These are phyloP conservation scores for Chiroxiphia lanceolata DNA, from an alignment of 2,797 vertebrate species.

Conservation along the genomic window DNA sequence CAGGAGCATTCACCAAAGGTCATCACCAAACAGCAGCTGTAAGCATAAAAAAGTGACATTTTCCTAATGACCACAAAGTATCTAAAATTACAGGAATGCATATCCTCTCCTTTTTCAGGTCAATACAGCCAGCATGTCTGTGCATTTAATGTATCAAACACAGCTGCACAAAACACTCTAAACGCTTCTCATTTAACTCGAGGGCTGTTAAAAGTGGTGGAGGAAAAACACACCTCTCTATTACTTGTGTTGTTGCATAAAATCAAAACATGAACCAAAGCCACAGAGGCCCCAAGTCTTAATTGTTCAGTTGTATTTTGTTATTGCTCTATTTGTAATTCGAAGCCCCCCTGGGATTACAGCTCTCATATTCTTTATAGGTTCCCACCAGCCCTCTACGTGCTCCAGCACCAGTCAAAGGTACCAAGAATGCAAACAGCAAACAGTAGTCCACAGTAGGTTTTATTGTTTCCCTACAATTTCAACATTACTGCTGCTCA, in stretches of 20 bases:
- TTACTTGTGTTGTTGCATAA: constrained; percentile 40
- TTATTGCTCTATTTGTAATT: constrained; percentile 45
- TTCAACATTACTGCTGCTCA: neutral
- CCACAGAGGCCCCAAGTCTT: constrained; percentile 31
- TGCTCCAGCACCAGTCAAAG: neutral
- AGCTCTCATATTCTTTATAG: neutral
- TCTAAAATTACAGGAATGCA: constrained; percentile 17
- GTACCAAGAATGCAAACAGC: neutral
- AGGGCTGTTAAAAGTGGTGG: constrained; percentile 10
- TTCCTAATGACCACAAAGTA: constrained; percentile 33
- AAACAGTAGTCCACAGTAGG: neutral
- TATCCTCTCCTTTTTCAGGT: constrained; percentile 29
- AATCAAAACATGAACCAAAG: constrained; percentile 21
- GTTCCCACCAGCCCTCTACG: neutral
- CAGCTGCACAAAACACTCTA: constrained; percentile 21
- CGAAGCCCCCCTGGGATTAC: neutral
- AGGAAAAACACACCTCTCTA: constrained; percentile 16
- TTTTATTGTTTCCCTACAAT: neutral
- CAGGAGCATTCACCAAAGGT: neutral
- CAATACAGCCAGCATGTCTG: constrained; percentile 1
- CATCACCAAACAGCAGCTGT: constrained; percentile 14
- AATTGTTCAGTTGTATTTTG: constrained; percentile 58
- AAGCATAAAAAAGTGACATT: constrained; percentile 37
- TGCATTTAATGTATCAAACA: neutral
- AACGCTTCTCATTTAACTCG: constrained; percentile 14